phyloP scores from a whole-genome alignment of 2,113 vertebrate species.

The Cheilinus undulatus region DNA sequence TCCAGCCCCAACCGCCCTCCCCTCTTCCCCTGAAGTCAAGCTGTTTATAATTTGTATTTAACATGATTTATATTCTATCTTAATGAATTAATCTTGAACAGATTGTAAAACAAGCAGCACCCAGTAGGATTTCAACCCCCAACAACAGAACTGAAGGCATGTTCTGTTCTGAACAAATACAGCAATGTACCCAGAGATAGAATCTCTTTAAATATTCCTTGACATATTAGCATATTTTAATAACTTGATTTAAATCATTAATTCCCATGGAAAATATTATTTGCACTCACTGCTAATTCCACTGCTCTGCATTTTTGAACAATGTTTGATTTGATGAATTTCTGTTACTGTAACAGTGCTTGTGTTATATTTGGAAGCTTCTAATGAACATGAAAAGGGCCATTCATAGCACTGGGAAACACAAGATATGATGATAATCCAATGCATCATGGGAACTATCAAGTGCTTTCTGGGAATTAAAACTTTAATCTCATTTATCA shows the following conservation, averaged over 20 bases:
- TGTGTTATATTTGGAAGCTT: background rate
- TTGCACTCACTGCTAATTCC: constrained; percentile 39
- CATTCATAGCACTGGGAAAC: no score
- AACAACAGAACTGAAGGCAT: constrained; percentile 45
- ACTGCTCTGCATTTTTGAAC: constrained; percentile 40
- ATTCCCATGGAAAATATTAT: constrained; percentile 58
- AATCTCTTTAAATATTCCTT: constrained; percentile 29
- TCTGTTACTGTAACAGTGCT: constrained; percentile 10
- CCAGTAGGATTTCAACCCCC: constrained; percentile 43
- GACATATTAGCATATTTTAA: constrained; percentile 63
- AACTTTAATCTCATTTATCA: no score
- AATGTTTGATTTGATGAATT: constrained; percentile 35
- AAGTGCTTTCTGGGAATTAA: no score
- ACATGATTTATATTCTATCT: constrained; percentile 57
- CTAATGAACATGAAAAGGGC: background rate
- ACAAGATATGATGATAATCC: no score
- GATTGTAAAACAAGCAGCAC: constrained; percentile 59
- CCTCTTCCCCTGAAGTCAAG: constrained; percentile 52
- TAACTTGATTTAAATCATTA: constrained; percentile 58
- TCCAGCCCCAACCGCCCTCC: constrained; percentile 20
- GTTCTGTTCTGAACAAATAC: constrained; percentile 40
- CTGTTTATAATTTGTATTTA: constrained; percentile 62
- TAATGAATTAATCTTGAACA: constrained; percentile 59
- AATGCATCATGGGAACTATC: no score
- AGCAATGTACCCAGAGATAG: constrained; percentile 8